A percentile compares a stretch with the other conserved stretches of the same genome.
These are phyloP conservation scores for Leucania comma DNA, from an alignment of 2,888 invertebrate species.

Conservation along the genomic window DNA sequence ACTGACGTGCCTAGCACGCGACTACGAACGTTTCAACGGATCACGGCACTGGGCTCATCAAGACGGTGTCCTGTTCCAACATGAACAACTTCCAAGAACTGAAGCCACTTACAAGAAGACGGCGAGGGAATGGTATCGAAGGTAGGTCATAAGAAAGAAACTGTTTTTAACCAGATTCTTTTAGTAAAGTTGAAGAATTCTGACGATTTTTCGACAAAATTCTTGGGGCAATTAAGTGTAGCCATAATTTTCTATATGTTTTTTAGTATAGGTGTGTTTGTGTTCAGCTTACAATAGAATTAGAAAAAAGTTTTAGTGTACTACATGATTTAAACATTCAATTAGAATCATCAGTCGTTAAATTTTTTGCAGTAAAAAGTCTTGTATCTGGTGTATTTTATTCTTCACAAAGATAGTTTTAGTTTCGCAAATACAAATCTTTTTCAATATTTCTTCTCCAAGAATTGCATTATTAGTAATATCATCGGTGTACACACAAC, in stretches of 20 bases:
- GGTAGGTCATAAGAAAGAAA: conserved; percentile 48
- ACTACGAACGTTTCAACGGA: conserved; percentile 77
- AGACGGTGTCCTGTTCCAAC: conserved; percentile 57
- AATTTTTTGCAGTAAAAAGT: neutral
- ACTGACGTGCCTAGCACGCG: conserved; percentile 78
- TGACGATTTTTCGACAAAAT: conserved; percentile 29
- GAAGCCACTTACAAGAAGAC: no score
- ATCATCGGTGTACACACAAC: conserved; percentile 41
- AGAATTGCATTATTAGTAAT: conserved; percentile 28
- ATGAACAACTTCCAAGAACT: conserved; percentile 59
- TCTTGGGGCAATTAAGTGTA: conserved; percentile 32
- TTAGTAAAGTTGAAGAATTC: conserved; percentile 37
- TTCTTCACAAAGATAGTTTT: neutral
- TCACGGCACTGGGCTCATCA: conserved; percentile 70
- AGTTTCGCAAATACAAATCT: neutral
- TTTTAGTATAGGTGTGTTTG: neutral
- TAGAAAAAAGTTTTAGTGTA: neutral
- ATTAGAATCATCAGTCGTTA: neutral
- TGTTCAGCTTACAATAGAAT: neutral
- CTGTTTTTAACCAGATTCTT: conserved; percentile 42
- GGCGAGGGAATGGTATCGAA: conserved; percentile 36
- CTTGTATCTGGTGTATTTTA: neutral
- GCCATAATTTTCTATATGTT: neutral
- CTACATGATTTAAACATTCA: neutral
- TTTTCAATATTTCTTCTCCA: neutral